Percentiles rank a stretch among this genome's conserved stretches.
These are phyloP conservation scores for human (Homo sapiens) DNA, from an alignment of 2,113 vertebrate genomes.

Conservation along the genomic window DNA sequence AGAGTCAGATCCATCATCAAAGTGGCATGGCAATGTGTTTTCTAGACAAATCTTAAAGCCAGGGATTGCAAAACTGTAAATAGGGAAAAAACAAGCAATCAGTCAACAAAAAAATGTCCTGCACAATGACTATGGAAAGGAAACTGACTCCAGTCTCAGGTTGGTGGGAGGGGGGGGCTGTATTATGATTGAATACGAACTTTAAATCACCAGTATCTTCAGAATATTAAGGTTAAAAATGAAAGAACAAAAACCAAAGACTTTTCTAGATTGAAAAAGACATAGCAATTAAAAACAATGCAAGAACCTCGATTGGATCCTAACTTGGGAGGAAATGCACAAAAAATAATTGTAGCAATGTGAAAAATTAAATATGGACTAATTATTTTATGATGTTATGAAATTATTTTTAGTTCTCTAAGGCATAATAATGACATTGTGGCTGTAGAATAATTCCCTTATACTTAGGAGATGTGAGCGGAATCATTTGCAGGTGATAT, in stretches of 20 bases:
- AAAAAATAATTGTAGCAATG: not conserved
- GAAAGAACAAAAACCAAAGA: not conserved
- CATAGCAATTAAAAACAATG: not conserved
- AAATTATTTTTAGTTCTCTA: not conserved
- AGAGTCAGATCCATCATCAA: not conserved
- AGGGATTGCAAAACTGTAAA: not conserved
- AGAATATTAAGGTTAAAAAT: not conserved
- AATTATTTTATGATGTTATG: not conserved
- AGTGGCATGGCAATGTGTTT: not conserved
- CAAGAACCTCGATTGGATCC: not conserved
- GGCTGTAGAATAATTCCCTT: not conserved
- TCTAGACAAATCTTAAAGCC: not conserved
- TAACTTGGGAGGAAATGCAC: not conserved
- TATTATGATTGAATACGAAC: not conserved
- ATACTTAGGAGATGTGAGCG: not conserved
- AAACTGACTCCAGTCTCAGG: not conserved
- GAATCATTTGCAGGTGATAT: not conserved
- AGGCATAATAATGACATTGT: not conserved
- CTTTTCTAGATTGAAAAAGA: not conserved
- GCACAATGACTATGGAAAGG: not conserved
- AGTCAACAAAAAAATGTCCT: not conserved
- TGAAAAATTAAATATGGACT: not conserved
- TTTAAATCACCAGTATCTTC: not conserved
- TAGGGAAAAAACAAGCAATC: not conserved
- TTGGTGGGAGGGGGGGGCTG: not conserved